These are phyloP conservation scores for Drosophila kurseongensis DNA, from an alignment of 1,140 invertebrate genomes.

Conservation along the genomic window DNA sequence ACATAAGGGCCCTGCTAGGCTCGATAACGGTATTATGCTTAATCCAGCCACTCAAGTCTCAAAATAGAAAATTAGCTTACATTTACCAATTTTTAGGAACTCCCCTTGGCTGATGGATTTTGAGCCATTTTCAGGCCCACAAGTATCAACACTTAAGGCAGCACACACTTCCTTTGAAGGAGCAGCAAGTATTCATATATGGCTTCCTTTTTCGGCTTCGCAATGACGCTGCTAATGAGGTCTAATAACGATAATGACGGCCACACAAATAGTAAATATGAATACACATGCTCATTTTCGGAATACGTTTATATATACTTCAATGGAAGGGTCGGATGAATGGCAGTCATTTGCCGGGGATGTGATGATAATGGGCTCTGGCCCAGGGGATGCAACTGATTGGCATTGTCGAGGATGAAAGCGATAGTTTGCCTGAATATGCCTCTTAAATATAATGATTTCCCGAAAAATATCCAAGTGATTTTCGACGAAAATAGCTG, in stretches of 20 bases:
- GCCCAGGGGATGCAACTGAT: slow-evolving; percentile 48
- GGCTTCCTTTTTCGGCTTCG: slow-evolving; percentile 23
- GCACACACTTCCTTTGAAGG: slow-evolving; percentile 3
- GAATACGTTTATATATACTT: slow-evolving; percentile 23
- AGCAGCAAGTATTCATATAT: slow-evolving; percentile 13
- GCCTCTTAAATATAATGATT: slow-evolving; percentile 63
- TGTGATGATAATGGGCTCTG: slow-evolving; percentile 34
- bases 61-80: slow-evolving; percentile 39
- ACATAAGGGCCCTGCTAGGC: not conserved
- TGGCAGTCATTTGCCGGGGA: slow-evolving; percentile 39
- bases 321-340: slow-evolving; percentile 39
- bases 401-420: slow-evolving; percentile 47
- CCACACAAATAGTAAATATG: slow-evolving; percentile 60
- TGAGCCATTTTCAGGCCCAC: slow-evolving; percentile 8
- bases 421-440: slow-evolving; percentile 51
- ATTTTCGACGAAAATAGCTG: slow-evolving; percentile 20
- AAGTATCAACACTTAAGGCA: slow-evolving; percentile 18
- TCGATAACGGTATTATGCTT: slow-evolving; percentile 12
- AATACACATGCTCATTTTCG: slow-evolving; percentile 27
- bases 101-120: slow-evolving; percentile 1
- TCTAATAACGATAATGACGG: slow-evolving; percentile 75
- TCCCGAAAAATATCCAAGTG: slow-evolving; percentile 47
- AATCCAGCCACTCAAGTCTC: slow-evolving; percentile 13
- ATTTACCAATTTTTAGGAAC: slow-evolving; percentile 36
- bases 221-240: slow-evolving; percentile 70